Base-by-base conservation (phyloP, 1,140 invertebrate genomes). In the Dryas iulia region DNA sequence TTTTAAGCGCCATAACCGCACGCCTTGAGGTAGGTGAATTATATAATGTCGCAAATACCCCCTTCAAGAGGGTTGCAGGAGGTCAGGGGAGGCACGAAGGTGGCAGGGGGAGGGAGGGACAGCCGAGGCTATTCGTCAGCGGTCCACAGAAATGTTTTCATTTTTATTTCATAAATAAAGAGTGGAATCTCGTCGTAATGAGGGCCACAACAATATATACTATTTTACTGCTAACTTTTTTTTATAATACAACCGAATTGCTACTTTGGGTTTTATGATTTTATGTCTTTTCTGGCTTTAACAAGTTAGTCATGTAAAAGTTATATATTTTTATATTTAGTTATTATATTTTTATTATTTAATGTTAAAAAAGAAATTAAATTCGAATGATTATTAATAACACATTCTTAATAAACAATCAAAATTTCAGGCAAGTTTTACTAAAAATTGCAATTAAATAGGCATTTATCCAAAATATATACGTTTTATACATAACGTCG, bases 141-240 rank as follows among this genome's bases (percentile, higher is more conserved):
- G 81, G 79, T 83, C 81, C 79, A 74, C 77, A 84, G 82, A 86
- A 85, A 88, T 87, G 84, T 88, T 90, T 90, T 90, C 87, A 90
- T 88, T 90, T 88, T 90, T 90, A 90, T 90, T 90, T 88, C 83
- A 90, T 90, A 90, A 90, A 88, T 90, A 88, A 86, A 84, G 81
- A 82, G 84, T 79, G 75, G 81, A 82, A 86, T 86, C 82, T 84
- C 77, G 74, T 69, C 61, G 57, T 87, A 85, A 90, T 87, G 82
- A 88, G 82, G 75, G 74, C 62, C 61, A 63, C 66, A 59, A 69
- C 74, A 76, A 70, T 68, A 72, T 61, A 61, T 71, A 54, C 60
- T 47, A 64, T 60, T 65, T 64, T 59, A 66, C 62, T 64, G 61
- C 57, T 62, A 66, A 59, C 62, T 61, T 58, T 63, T 66, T 59